Base-by-base conservation (phyloP, 2,797 vertebrate genomes). In the Falco novaeseelandiae region DNA sequence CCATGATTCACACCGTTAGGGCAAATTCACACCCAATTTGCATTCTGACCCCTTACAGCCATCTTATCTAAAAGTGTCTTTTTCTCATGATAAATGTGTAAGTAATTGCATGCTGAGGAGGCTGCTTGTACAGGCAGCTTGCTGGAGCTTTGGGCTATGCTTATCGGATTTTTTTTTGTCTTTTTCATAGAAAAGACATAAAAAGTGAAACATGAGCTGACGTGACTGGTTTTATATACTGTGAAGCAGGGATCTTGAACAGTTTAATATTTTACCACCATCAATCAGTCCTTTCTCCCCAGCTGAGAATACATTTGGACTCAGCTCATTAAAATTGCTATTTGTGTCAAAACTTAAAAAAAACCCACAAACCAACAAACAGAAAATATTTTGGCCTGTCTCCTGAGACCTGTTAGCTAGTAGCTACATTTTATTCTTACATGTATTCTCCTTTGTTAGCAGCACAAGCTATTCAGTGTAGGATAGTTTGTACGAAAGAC, bases 181-280 rank as follows among this genome's bases (percentile, higher is more conserved):
- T 89, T 94, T 94, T 96, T 93, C 91, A 71, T 63, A 88, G 77
- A 67, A 93, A 92, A 96, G 89, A 72, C 94, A 92, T 92, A 94
- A 92, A 93, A 96, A 91, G 83, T 97, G 96, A 97, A 96, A 96
- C 94, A 95, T 95, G 94, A 97, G 80, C 83, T 96, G 94, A 95
- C 72, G 77, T 83, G 95, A 81, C 72, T 82, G 79, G 38, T 88
- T 96, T 95, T 97, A 95, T 95, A 83, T 90, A 90, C 95, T 96
- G 95, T 90, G 95, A 97, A 95, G 77, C 66, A 83, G 51, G 14
- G 59, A 87, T 83, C 87, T 94, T 88, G 87, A 96, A 74, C 83
- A 83, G 89, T 96, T 95, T 88, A 96, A 94, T 94, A 88, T 96
- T 96, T 89, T 90, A 72, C 85, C 48, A 29, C 96, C 95, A 96